Conservation (phyloP, 2,888 invertebrate genomes). For the Leptinotarsa rubiginosa region DNA sequence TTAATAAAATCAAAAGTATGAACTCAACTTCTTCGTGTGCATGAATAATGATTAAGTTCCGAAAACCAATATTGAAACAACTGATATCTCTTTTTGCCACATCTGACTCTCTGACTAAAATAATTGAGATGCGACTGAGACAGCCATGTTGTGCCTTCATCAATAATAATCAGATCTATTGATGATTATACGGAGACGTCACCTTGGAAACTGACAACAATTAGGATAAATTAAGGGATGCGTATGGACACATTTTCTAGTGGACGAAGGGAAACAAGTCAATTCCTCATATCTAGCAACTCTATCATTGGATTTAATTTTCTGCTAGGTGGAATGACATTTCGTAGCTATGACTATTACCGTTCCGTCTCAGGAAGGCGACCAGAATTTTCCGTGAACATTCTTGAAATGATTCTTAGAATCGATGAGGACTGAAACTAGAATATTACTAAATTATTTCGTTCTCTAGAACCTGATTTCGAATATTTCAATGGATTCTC, state of each 20-base stretch:
- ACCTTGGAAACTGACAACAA: constrained; percentile 66
- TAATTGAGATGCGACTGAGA: constrained; percentile 52
- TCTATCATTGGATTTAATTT: neutral
- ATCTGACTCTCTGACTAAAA: constrained; percentile 34
- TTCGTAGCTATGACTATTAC: no score
- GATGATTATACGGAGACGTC: constrained; percentile 64
- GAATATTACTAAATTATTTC: no score
- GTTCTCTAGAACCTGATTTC: no score
- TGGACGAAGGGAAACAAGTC: constrained; percentile 26
- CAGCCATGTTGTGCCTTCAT: constrained; percentile 61
- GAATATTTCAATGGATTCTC: no score
- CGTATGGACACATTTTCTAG: constrained; percentile 34
- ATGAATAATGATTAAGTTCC: neutral
- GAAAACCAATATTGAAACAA: neutral
- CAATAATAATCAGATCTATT: constrained; percentile 67
- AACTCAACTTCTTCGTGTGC: no score
- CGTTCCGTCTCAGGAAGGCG: no score
- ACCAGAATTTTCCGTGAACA: no score
- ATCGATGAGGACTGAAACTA: no score
- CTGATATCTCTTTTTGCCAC: neutral
- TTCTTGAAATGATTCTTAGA: no score
- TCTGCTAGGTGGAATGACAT: no score
- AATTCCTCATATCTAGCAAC: constrained; percentile 26
- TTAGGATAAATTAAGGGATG: constrained; percentile 64
- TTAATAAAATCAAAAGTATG: no score